Evolutionary conservation across 2,888 invertebrate genomes (phyloP), one percentile per base, ranked within the genome.

Genomic region (Aspidiotus destructor): DNA sequence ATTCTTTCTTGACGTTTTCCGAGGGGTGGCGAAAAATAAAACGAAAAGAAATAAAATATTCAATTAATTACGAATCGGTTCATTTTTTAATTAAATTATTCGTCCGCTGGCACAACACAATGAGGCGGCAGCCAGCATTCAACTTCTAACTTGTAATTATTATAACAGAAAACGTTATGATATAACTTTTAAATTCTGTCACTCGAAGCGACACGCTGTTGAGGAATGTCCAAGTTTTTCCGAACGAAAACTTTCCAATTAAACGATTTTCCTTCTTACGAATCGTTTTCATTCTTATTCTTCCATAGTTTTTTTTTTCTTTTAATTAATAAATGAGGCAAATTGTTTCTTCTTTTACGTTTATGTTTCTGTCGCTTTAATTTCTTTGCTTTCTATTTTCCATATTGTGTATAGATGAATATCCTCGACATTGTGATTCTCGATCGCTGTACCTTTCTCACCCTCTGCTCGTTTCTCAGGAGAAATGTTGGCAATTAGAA

Each of bases 21-120:
- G 9, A 54, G 67, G 28, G 58, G 58, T 28, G 17, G 60, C 55
- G 58, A 67, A 67, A 67, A 28, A 28, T 28, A 28, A 28, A 28
- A 28, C 28, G 28, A 28, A 28, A 67, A 67, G 67, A 67, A 67
- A 67, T 67, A 67, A 67, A 67, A 67, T 67, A 67, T 67, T 67
- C 67, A 67, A 67, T 67, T 67, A 67, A 67, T 67, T 67, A 67
- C 67, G 67, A 67, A 67, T 67, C 67, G 67, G 67, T 67, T 67
- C 67, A 67, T 67, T 67, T 67, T 67, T 67, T 67, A 67, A 67
- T 67, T 67, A 67, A 67, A 67, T 67, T 67, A 67, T 67, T 67
- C 67, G 60, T 67, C 67, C 60, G 65, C 67, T 67, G 67, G 67
- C 67, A 67, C 67, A 48, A 60, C 58, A 67, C 67, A 67, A 67